Evolutionary conservation across 2,797 vertebrate species (phyloP).

Genomic region (Labeo calbasu): DNA sequence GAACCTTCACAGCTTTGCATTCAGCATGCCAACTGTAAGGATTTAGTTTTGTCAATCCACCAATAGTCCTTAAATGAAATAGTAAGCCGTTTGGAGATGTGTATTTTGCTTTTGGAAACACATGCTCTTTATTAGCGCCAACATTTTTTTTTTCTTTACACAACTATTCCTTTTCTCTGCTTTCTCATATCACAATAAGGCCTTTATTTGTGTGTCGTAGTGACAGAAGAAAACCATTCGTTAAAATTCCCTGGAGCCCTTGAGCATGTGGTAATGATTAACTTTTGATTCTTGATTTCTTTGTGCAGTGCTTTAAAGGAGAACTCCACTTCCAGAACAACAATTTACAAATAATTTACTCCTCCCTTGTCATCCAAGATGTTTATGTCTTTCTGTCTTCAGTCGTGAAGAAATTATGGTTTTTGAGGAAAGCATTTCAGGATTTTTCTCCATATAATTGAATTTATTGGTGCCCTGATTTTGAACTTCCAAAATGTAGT

Average conservation of each 20-base stretch:
- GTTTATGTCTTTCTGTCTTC: no score
- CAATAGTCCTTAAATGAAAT: slow-evolving; percentile 73
- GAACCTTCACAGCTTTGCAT: slow-evolving; percentile 65
- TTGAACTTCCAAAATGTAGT: no score
- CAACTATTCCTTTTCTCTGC: slow-evolving; percentile 55
- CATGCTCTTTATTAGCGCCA: slow-evolving; percentile 69
- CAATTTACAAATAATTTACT: no score
- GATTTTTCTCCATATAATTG: no score
- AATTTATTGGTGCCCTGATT: no score
- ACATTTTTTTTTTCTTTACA: slow-evolving; percentile 55
- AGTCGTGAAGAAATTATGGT: no score
- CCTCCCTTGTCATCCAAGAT: no score
- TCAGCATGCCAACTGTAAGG: slow-evolving; percentile 73
- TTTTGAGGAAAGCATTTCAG: no score
- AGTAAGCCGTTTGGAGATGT: slow-evolving; percentile 69
- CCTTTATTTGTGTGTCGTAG: slow-evolving; percentile 65
- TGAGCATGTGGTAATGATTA: slow-evolving; percentile 70
- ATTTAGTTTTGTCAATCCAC: slow-evolving; percentile 75
- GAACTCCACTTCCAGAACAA: no score
- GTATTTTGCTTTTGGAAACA: slow-evolving; percentile 68
- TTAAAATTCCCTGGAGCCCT: slow-evolving; percentile 62
- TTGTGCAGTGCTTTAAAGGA: slow-evolving; percentile 66
- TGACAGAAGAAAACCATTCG: slow-evolving; percentile 55
- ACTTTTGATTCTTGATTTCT: slow-evolving; percentile 68
- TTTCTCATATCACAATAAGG: slow-evolving; percentile 68